A percentile compares a stretch with the other conserved stretches of the same genome.
These are phyloP conservation scores for Mastigias papua DNA, from an alignment of 30 jellyfish, hydroid and myxozoan species.

Conservation along the genomic window DNA sequence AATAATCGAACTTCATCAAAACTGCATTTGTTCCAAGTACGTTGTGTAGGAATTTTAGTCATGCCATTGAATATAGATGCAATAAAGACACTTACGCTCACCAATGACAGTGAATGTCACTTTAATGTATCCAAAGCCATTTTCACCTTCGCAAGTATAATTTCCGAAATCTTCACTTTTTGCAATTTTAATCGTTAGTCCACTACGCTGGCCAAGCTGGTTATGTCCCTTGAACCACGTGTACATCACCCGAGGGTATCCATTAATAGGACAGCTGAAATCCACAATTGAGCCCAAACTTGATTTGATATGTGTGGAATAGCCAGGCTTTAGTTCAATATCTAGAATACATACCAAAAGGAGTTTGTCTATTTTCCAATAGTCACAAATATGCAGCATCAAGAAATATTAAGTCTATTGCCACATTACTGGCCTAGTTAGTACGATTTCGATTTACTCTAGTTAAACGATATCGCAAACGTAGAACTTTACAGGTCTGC, in stretches of 20 bases:
- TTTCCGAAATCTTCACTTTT: constrained; percentile 36
- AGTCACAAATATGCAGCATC: too few species aligned
- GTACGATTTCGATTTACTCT: too few species aligned
- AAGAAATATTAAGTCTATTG: too few species aligned
- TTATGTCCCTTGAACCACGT: constrained; percentile 39
- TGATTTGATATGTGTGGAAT: neutral
- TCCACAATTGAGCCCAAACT: constrained; percentile 22
- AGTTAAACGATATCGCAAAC: too few species aligned
- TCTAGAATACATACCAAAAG: too few species aligned
- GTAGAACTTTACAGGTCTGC: too few species aligned
- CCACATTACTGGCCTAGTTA: too few species aligned
- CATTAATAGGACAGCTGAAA: constrained; percentile 48
- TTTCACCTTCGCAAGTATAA: constrained; percentile 50
- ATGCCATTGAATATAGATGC: too few species aligned
- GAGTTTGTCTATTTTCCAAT: too few species aligned
- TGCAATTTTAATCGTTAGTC: constrained; percentile 9
- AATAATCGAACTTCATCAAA: too few species aligned
- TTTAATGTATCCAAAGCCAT: constrained; percentile 33
- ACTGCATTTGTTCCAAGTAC: too few species aligned
- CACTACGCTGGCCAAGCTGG: constrained; percentile 18
- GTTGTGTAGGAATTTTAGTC: too few species aligned
- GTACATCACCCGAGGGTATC: constrained; percentile 38
- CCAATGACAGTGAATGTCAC: constrained; percentile 12
- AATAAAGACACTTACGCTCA: neutral
- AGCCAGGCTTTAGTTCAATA: constrained; percentile 17